Percentiles rank a stretch among this genome's conserved stretches.
Evolutionary conservation across 2,888 invertebrate genomes (phyloP).

Genomic region (Drosophila quinaria): DNA sequence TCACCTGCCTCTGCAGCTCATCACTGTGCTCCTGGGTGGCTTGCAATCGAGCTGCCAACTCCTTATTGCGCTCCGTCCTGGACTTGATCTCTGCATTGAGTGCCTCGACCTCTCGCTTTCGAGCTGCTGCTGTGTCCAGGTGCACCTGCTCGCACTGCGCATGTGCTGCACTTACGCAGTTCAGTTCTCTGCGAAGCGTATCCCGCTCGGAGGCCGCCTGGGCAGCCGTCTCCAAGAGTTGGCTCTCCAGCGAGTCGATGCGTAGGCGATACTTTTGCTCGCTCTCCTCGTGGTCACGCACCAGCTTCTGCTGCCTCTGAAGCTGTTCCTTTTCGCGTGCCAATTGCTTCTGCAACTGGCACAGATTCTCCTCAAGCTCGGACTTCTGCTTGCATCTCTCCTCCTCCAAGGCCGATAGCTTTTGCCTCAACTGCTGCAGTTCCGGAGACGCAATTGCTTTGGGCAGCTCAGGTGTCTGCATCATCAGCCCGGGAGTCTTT

Average conservation of each 20-base stretch:
- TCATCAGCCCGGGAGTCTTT: slow-evolving; percentile 64
- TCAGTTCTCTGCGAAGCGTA: slow-evolving; percentile 86
- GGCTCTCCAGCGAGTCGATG: slow-evolving; percentile 74
- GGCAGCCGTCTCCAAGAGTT: slow-evolving; percentile 74
- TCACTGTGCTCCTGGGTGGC: slow-evolving; percentile 67
- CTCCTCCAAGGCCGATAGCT: slow-evolving; percentile 75
- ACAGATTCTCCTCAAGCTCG: slow-evolving; percentile 57
- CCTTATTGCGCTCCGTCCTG: slow-evolving; percentile 87
- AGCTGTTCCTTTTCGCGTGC: slow-evolving; percentile 80
- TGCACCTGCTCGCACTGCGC: slow-evolving; percentile 80
- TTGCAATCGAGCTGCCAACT: slow-evolving; percentile 66
- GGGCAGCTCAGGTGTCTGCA: slow-evolving; percentile 81
- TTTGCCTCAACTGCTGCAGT: slow-evolving; percentile 82
- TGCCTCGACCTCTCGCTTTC: slow-evolving; percentile 87
- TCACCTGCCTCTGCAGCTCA: slow-evolving; percentile 86
- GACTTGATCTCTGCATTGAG: slow-evolving; percentile 88
- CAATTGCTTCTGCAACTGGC: slow-evolving; percentile 74
- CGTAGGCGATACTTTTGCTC: slow-evolving; percentile 74
- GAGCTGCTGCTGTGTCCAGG: slow-evolving; percentile 84
- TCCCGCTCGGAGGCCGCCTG: slow-evolving; percentile 73
- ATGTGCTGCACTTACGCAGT: slow-evolving; percentile 85
- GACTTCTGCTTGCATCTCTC: slow-evolving; percentile 51
- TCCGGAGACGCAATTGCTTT: slow-evolving; percentile 52
- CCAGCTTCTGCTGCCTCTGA: slow-evolving; percentile 75
- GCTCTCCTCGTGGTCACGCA: slow-evolving; percentile 75